Evolutionary conservation across 2,113 vertebrate species (phyloP), one percentile per base, ranked within the genome.

Genomic region (Sterrhoptilus dennistouni): DNA sequence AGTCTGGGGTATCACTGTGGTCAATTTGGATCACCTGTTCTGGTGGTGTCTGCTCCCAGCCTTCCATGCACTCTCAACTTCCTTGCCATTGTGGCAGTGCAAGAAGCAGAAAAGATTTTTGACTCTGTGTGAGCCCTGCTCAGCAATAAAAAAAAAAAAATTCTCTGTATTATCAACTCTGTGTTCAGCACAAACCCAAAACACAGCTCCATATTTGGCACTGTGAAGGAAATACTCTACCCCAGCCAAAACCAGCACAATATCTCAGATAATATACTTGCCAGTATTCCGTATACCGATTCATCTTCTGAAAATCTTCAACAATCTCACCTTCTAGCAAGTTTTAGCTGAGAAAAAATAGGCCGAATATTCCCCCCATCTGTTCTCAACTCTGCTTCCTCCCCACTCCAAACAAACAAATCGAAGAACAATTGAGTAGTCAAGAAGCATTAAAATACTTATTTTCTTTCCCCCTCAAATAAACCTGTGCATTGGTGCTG

Each of bases 381-480:
- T 11, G 3, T 91, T 91, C 56, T 77, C 5, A 49, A 9, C 29
- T 3, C 8, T 3, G 0, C 59, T 87, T 17, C 10, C 14, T 79
- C 35, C 2, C 14, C 4, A 29, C 8, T 35, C 9, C 19, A 64
- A 49, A 40, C 8, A 63, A 71, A 6, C 12, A 83, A 83, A 69
- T 42, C 14, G 31, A 87, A 86, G 50, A 80, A 61, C 10, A 28
- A 2, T 11, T 64, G 13, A 75, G 53, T 57, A 29, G 6, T 74
- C 3, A 7, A 81, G 29, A 63, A 47, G 5, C 8, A 33, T 63
- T 72, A 22, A 1, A 50, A 49, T 56, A n/a, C 8, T 66, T 36
- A 4, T 31, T 45, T 44, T 40, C 3, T 38, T 27, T 8, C 3
- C 4, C 5, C 8, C 4, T 0, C 0, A 4, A 15, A 9, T 18